Evolutionary conservation across 2,113 vertebrate genomes (phyloP).

Genomic region (Neotoma lepida): DNA sequence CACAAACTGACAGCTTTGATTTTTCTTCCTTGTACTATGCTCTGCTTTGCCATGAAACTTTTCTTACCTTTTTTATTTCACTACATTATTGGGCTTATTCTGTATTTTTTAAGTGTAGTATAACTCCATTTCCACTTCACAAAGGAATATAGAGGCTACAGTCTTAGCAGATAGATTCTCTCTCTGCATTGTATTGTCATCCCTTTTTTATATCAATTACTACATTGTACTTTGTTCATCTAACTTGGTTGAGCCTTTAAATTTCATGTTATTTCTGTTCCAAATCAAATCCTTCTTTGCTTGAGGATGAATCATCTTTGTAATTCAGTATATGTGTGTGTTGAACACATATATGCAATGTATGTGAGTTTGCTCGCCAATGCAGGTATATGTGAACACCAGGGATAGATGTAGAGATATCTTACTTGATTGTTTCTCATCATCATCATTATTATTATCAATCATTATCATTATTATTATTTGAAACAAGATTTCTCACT

Average conservation of each 20-base stretch:
- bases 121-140: constrained; percentile 3
- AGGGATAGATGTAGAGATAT: not conserved
- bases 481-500: not conserved
- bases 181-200: not conserved
- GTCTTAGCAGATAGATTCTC: not conserved
- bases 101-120: not conserved
- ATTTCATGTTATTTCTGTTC: constrained; percentile 41
- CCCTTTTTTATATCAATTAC: not conserved
- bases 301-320: not conserved
- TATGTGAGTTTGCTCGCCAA: not conserved
- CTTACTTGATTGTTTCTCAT: not conserved
- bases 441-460: not conserved
- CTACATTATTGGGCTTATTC: constrained; percentile 10
- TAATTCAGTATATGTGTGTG: not conserved
- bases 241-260: not conserved
- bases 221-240: constrained; percentile 31
- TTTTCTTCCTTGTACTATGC: not conserved
- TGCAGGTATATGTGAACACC: not conserved
- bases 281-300: constrained; percentile 15
- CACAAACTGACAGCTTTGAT: constrained; percentile 20
- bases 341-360: too few relatives aligned
- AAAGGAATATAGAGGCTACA: not conserved
- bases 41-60: not conserved
- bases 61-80: not conserved
- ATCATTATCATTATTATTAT: not conserved